Evolutionary conservation across 2,113 vertebrate genomes (phyloP), one percentile per base, ranked within the genome.

Genomic region (Silurus meridionalis): DNA sequence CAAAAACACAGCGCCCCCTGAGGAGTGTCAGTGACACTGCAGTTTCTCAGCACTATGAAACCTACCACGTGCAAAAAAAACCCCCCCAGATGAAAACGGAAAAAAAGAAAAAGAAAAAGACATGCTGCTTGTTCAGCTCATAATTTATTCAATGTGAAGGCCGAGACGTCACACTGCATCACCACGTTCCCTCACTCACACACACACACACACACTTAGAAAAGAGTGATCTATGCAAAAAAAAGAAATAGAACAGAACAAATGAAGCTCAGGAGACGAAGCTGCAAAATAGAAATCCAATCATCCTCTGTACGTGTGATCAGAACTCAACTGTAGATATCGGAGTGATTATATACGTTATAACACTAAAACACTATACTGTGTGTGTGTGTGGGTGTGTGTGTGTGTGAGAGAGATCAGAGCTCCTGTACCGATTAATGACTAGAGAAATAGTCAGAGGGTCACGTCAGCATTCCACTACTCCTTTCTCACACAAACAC

Each of bases 91-190:
- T 5, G 15, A 83, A 19, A 46, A 67, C 19, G 2, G 0, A 19
- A 11, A 15, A 13, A 53, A 52, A 78, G 8, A 78, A 15, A 60
- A 37, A 37, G 10, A 37, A 72, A 83, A 83, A 72, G 82, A 46
- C 82, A 83, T 72, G 66, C 23, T 46, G 69, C 0, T 72, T 83
- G 69, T 80, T 60, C 15, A 46, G 55, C 4, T 83, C 64, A 71
- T 83, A 83, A 83, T 72, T 83, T 83, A 72, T 83, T 83, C 19
- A 48, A 9, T 21, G 19, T 55, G 19, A 37, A 28, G 28, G 67
- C 52, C 19, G 52, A 83, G 50, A 23, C 50, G 0, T 25, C n/a
- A 58, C 55, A 48, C 67, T 60, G 25, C 3, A 55, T 28, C 48
- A 67, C 80, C 37, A 14, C 17, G n/a, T 28, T 28, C 28, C 23